A percentile compares a stretch with the other conserved stretches of the same genome.
phyloP scores from a whole-genome alignment of 2,888 invertebrate species.

The Ormyrus rosae region DNA sequence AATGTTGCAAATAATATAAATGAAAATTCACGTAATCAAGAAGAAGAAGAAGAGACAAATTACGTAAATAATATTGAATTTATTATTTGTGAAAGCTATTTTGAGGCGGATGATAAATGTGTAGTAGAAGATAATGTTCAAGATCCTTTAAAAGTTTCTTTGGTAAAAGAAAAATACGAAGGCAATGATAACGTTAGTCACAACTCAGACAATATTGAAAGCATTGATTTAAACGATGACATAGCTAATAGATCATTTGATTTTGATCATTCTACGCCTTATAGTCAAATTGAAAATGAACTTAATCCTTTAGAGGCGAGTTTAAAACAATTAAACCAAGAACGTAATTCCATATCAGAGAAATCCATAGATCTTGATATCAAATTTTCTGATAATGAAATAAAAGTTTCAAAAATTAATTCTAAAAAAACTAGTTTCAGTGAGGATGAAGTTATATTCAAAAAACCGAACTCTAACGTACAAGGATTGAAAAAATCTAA shows the following conservation, averaged over 20 bases:
- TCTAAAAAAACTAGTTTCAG: no score
- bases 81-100: background rate
- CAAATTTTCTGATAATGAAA: no score
- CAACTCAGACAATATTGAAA: background rate
- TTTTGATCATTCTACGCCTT: slow-evolving; percentile 29
- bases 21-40: background rate
- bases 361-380: no score
- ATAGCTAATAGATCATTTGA: background rate
- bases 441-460: no score
- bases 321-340: slow-evolving; percentile 1
- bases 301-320: slow-evolving; percentile 35
- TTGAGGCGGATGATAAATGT: background rate
- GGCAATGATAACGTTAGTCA: background rate
- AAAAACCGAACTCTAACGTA: no score
- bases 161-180: background rate
- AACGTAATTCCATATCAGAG: no score
- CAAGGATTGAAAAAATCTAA: no score
- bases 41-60: slow-evolving; percentile 2
- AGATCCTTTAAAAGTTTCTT: slow-evolving; percentile 15
- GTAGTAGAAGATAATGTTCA: background rate
- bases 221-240: no score
- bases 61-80: slow-evolving; percentile 35
- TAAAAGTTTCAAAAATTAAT: no score
- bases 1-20: background rate
- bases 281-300: background rate